Conservation (phyloP, 2,888 invertebrate genomes). For the Palloptera scutellata region DNA sequence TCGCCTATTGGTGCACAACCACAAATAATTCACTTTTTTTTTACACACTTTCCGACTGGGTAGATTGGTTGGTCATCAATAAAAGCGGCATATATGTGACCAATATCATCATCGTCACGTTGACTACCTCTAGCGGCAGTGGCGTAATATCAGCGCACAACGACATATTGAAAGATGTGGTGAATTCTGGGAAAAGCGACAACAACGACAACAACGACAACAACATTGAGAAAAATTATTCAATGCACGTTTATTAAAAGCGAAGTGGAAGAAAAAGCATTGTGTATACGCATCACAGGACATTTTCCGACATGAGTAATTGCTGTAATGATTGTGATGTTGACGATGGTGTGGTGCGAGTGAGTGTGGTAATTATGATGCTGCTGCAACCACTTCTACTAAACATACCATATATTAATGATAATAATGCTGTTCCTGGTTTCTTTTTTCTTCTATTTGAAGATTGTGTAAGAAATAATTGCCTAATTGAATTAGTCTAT, state of each 20-base stretch:
- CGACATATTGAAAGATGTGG: slow-evolving; percentile 4
- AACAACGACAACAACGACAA: neutral
- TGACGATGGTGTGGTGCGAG: neutral
- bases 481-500: slow-evolving; percentile 28
- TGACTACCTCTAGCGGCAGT: no score
- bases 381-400: neutral
- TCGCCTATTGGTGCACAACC: no score
- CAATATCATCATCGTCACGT: no score
- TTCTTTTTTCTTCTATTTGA: neutral
- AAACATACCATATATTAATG: neutral
- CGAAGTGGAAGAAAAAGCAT: slow-evolving; percentile 42
- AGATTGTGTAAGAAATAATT: slow-evolving; percentile 2
- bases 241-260: slow-evolving; percentile 47
- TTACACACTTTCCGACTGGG: no score
- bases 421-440: no score
- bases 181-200: neutral
- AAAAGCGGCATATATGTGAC: neutral
- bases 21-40: no score
- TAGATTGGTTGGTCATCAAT: neutral
- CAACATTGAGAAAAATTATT: slow-evolving; percentile 34
- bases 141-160: neutral
- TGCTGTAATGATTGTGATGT: slow-evolving; percentile 10
- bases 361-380: slow-evolving; percentile 12
- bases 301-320: slow-evolving; percentile 30
- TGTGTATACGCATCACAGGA: slow-evolving; percentile 55